Conservation (phyloP, 2,888 invertebrate species). For the Tortrix viridana region DNA sequence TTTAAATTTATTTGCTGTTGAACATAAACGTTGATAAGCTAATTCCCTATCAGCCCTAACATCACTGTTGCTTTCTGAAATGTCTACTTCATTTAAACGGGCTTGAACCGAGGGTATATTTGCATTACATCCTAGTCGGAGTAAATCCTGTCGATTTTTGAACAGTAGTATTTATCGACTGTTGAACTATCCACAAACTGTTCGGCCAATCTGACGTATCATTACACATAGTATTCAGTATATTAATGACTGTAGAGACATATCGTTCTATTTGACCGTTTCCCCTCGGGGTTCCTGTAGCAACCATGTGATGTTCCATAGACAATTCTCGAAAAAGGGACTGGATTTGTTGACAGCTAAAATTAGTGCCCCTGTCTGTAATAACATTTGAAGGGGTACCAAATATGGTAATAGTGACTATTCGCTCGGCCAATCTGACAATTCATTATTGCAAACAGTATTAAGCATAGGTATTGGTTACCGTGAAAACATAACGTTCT, state of each 20-base stretch:
- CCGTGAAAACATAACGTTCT: too few relatives aligned
- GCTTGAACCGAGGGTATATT: background rate
- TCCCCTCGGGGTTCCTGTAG: conserved; percentile 18
- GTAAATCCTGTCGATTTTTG: conserved; percentile 4
- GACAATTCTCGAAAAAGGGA: background rate
- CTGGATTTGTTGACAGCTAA: background rate
- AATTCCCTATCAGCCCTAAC: background rate
- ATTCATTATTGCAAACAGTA: too few relatives aligned
- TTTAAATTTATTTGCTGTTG: background rate
- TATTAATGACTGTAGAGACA: conserved; percentile 37
- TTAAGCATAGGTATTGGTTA: too few relatives aligned
- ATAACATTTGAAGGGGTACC: conserved; percentile 2
- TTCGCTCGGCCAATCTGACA: too few relatives aligned
- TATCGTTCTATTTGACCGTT: conserved; percentile 40
- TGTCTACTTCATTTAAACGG: background rate
- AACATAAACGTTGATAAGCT: background rate
- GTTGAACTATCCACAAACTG: conserved; percentile 38
- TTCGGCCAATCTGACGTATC: conserved; percentile 41
- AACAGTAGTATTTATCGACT: background rate
- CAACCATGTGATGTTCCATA: background rate
- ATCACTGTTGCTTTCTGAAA: background rate
- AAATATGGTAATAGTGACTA: too few relatives aligned
- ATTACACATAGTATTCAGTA: conserved; percentile 38
- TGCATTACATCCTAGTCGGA: background rate
- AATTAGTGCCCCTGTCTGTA: conserved; percentile 6